Evolutionary conservation across 2,113 vertebrate genomes (phyloP).

Genomic region (Neolamprologus brichardi): DNA sequence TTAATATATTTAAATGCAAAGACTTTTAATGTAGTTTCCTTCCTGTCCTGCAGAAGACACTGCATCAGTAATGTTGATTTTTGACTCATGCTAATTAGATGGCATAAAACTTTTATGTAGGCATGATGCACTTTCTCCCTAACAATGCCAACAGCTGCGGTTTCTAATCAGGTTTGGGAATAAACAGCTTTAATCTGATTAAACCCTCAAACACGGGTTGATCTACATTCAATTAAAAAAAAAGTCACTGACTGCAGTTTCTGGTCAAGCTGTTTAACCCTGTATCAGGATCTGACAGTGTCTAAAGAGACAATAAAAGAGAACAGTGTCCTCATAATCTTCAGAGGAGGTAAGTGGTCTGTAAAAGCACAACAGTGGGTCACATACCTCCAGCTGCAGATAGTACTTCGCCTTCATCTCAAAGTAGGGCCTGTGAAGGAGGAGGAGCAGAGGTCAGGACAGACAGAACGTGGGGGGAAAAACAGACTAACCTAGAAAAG

Average conservation of each 20-base stretch:
- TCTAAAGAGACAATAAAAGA: neutral
- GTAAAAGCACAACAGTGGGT: neutral
- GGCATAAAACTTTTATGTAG: neutral
- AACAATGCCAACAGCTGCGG: neutral
- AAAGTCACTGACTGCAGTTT: neutral
- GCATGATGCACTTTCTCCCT: neutral
- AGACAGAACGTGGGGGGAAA: neutral
- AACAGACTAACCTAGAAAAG: conserved; percentile 32
- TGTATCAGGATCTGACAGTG: neutral
- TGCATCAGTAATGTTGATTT: neutral
- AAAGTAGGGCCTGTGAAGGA: conserved; percentile 86
- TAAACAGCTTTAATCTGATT: neutral
- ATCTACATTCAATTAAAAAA: neutral
- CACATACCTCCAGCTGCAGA: conserved; percentile 88
- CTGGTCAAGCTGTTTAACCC: neutral
- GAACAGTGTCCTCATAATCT: neutral
- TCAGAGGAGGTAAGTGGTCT: neutral
- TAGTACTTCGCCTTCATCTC: conserved; percentile 96
- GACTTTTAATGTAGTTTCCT: neutral
- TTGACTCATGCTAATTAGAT: neutral
- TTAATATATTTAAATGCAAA: neutral
- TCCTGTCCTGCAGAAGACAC: neutral
- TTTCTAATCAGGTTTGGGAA: neutral
- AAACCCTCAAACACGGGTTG: neutral
- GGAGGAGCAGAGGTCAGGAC: neutral